Evolutionary conservation across 2,888 invertebrate genomes (phyloP), one percentile per base, ranked within the genome.

Genomic region (Corbicula japonica): DNA sequence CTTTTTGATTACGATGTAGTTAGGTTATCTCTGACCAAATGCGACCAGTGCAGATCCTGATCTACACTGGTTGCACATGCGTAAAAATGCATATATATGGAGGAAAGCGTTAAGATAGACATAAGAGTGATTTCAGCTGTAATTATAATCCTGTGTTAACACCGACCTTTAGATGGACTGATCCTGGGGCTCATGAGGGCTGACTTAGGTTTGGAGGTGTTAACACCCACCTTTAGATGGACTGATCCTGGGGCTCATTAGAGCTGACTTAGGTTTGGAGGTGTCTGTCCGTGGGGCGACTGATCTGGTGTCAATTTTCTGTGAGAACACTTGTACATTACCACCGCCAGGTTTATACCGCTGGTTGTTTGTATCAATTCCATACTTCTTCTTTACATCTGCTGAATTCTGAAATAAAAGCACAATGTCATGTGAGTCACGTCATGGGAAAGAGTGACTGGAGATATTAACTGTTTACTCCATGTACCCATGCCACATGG

Each of bases 261-360:
- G 34, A 18, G 69, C 56, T 21, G 81, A 76, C 26, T 74, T 83
- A 30, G 86, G 85, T 54, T 76, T 77, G 3, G 71, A 81, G 26
- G 84, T 71, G 63, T 88, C 86, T 8, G 87, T 84, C 34, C 81
- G 83, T 3, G 87, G 62, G 1, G 70, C 71, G 18, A 86, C 83
- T 18, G 70, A 68, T 54, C 78, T 84, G 46, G 83, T 72, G 34
- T 87, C 83, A 8, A 85, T 69, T 71, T 90, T 90, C 83, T 88
- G 78, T 28, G 63, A 58, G 61, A 85, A 84, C 12, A 88, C 83
- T 66, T 85, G 86, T 30, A 88, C 82, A 65, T 88, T 84, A 1
- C 89, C 88, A 8, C 89, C 87, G 6, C 87, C 86, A 2, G 89
- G 88, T 50, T 85, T 87, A 77, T 90, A 86, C 12, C 58, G 61